A percentile compares a stretch with the other conserved stretches of the same genome.
These are phyloP conservation scores for Narcine bancroftii DNA, from an alignment of 2,113 vertebrate species.

Conservation along the genomic window DNA sequence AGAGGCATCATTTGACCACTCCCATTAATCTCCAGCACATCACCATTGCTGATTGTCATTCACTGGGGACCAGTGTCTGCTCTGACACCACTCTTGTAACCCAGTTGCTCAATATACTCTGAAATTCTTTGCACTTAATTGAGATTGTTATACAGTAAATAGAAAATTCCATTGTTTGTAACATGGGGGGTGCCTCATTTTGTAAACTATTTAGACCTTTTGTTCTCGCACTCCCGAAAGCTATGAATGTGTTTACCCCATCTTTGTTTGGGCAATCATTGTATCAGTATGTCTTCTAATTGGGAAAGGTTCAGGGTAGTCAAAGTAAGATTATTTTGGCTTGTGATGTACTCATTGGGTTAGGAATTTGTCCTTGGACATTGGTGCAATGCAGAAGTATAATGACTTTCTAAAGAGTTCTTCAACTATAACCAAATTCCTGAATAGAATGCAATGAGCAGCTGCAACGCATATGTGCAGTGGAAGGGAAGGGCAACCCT, in stretches of 20 bases:
- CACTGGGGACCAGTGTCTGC: neutral
- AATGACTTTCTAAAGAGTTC: too few species aligned
- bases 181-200: neutral
- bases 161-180: neutral
- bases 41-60: neutral
- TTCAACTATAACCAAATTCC: too few species aligned
- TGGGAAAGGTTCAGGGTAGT: too few species aligned
- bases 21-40: too few species aligned
- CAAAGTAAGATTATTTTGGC: neutral
- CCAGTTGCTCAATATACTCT: neutral
- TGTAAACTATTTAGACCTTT: neutral
- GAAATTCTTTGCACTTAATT: neutral
- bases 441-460: too few species aligned
- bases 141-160: neutral
- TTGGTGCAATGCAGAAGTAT: too few species aligned
- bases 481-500: too few species aligned
- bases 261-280: neutral
- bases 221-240: neutral
- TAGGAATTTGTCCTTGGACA: too few species aligned
- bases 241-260: neutral
- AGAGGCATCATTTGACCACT: neutral
- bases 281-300: neutral
- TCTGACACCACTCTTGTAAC: neutral
- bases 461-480: too few species aligned
- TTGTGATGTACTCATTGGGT: neutral